Conservation (phyloP, 2,113 vertebrate genomes). For the Tupaia tana region DNA sequence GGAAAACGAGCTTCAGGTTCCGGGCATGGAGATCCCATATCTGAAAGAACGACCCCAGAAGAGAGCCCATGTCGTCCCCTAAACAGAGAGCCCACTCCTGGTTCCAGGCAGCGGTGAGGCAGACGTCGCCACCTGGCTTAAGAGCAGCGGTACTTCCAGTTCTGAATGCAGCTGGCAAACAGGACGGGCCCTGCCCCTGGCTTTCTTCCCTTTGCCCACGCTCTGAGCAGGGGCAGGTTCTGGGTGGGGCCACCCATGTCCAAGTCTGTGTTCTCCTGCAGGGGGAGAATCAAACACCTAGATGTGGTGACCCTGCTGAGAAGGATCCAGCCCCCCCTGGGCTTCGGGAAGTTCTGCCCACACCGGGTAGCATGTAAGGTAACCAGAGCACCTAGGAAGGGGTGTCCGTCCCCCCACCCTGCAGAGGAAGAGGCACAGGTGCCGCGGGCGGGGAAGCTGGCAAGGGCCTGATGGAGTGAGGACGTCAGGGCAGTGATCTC, state of each 20-base stretch:
- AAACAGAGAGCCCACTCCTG: background rate
- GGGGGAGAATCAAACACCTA: constrained; percentile 97
- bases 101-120: background rate
- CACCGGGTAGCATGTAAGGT: constrained; percentile 98
- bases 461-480: accelerated
- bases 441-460: background rate
- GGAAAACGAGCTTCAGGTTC: background rate
- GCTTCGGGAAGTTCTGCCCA: constrained; percentile 99
- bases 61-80: background rate
- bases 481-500: accelerated
- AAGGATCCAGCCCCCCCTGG: constrained; percentile 96
- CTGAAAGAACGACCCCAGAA: background rate
- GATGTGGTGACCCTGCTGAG: constrained; percentile 97
- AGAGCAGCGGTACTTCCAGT: background rate
- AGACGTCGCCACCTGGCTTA: background rate
- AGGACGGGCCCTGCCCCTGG: background rate
- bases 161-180: background rate
- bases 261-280: constrained; percentile 69
- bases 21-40: background rate
- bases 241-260: accelerated
- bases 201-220: background rate
- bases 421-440: background rate
- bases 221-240: background rate
- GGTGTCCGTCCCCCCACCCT: too few relatives aligned
- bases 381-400: background rate